Base-by-base conservation (phyloP, 2,888 invertebrate genomes). In the Latheticus oryzae region DNA sequence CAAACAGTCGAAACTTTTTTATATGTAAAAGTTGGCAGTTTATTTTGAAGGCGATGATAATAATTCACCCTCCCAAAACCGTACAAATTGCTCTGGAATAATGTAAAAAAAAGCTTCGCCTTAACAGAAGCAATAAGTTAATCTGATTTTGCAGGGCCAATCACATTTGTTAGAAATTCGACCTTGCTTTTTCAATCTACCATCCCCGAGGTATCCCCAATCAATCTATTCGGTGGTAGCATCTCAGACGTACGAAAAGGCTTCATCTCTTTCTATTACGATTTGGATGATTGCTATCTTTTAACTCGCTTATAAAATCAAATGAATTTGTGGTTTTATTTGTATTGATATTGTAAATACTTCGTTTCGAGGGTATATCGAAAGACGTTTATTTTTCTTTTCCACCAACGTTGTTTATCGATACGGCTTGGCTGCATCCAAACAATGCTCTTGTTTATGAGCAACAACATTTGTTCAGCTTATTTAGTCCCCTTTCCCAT, bases 131-230 rank as follows among this genome's bases (percentile, higher is more conserved):
- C 52, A 62, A 66, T 63, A 65, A 68, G 61, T 60, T 67, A 66
- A 67, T 66, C 65, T 65, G 60, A 66, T 66, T 64, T 64, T 16
- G 38, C 26, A 24, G 50, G 48, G 40, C 58, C 58, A 64, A 65
- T 64, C 65, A 54, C 61, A 62, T 65, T 63, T 64, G 60, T 61
- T 47, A 56, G 59, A 57, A 59, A 60, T 55, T 61, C 61, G 58
- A 38, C 47, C 55, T 58, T 51, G 62, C 61, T 66, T 63, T 64
- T 63, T 51, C 54, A 50, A 56, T 55, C 59, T 48, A 50, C 33
- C 40, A 37, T 56, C 45, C 32, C 43, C 13, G 24, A 59, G 50
- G 54, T 54, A 54, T 47, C 48, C 43, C 35, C 52, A 58, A 58
- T 58, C 57, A 57, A 51, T 51, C 35, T 51, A 51, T 9, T 8